Base-by-base conservation (phyloP, 2,113 vertebrate genomes). In the Ceuthmochares aereus region DNA sequence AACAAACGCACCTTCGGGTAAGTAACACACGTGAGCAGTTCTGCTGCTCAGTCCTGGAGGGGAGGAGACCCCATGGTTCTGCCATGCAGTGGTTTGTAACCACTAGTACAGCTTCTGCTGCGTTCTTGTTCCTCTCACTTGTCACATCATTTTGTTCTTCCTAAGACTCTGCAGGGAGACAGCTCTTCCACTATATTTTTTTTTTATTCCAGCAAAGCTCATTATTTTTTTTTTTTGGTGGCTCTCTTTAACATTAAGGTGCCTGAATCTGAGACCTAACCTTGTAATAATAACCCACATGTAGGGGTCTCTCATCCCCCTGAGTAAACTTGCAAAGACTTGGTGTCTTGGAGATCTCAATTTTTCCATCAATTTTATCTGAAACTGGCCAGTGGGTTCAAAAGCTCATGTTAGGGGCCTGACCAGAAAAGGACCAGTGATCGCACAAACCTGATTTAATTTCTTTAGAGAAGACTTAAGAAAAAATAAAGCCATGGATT, bases 211-310 rank as follows among this genome's bases (percentile, higher is more conserved):
- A 89, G 34, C 14, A 76, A 80, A 43, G 32, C 26, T 91, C 42
- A 4, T 29, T 40, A 74, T 2, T 37, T 49, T 6, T 29, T 36
- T 55, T n/a, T 83, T 84, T n/a, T 68, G 7, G 18, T 66, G n/a
- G 4, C 8, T 78, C 8, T 43, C 40, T 87, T 64, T 15, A 36
- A 12, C 3, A 0, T 49, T 40, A 83, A 62, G 36, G 13, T 77
- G 19, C 18, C 40, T 87, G 36, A 94, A 63, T 16, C 22, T 0
- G 0, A 32, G 14, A 58, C 0, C 18, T 20, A 72, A 30, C 22
- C 13, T 91, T 89, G 60, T 14, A 56, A 18, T 34, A 34, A 52
- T 45, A 47, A n/a, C n/a, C n/a, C 43, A 47, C 5, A 47, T 56
- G 42, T 60, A 63, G 16, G 0, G 0, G 29, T 43, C 26, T 80